Evolutionary conservation across 1,140 invertebrate genomes (phyloP), one percentile per base, ranked within the genome.

Genomic region (Drosophila nannoptera): DNA sequence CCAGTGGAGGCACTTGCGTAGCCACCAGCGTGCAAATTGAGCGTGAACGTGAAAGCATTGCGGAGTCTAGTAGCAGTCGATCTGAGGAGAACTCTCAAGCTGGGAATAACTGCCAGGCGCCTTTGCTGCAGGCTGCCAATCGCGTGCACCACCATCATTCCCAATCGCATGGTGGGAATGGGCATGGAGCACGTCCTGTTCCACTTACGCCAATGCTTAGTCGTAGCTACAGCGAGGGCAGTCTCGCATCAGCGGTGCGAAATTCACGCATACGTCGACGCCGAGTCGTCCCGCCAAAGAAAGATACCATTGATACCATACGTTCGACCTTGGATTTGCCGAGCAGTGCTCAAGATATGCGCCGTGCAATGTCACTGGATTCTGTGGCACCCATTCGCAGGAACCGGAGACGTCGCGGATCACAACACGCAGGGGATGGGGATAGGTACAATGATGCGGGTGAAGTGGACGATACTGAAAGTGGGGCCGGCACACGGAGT

Each of bases 401-500:
- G 36, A 38, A 38, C 45, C 52, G 55, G 5, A 43, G 78, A 52
- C 65, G 71, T 33, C 65, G 61, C n/a, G 36, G 67, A 3, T 73
- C 71, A 16, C 70, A 73, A 14, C 60, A 59, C 32, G 66, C 69
- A 36, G 12, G 52, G 7, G 73, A 86, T 52, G 69, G 68, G 9
- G 80, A 84, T 42, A 43, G 75, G 46, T 86, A 74, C 29, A 72
- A 78, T 63, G 73, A 81, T 61, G 46, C 65, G 2, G 66, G 69
- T 56, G 71, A 74, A 42, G 67, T 65, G 7, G 83, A 77, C 0
- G 88, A 89, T 59, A 78, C 77, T 42, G 84, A 88, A 8, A 89
- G 83, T 53, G 82, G 73, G 2, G 73, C 76, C 0, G 78, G 78
- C 0, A 92, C 95, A 7, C 91, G 96, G 32, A 96, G 95, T 43